phyloP scores from a whole-genome alignment of 2,888 invertebrate genomes.

The Acanthosoma haemorrhoidale region DNA sequence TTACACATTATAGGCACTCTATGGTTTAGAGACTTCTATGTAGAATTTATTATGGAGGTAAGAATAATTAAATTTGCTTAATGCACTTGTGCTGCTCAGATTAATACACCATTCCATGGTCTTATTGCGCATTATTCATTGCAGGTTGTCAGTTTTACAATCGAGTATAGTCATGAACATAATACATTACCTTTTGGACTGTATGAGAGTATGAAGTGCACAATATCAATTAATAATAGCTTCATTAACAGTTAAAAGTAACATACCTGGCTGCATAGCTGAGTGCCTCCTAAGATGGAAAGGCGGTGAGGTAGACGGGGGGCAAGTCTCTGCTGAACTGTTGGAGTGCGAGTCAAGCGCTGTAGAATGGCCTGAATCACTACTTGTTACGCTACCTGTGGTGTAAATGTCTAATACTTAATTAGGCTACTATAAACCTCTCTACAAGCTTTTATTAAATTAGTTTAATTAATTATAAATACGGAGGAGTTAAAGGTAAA shows the following conservation, averaged over 20 bases:
- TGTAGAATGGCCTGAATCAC: slow-evolving; percentile 84
- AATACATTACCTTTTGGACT: neutral
- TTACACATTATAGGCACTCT: too few relatives aligned
- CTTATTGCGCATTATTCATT: too few relatives aligned
- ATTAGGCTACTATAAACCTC: slow-evolving; percentile 3
- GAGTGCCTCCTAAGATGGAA: slow-evolving; percentile 53
- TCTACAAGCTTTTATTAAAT: neutral
- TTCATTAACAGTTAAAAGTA: neutral
- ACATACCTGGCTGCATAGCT: slow-evolving; percentile 50
- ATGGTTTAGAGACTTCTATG: too few relatives aligned
- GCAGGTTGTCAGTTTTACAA: too few relatives aligned
- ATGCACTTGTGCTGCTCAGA: too few relatives aligned
- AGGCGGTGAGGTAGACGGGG: slow-evolving; percentile 46
- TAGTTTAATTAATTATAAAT: neutral
- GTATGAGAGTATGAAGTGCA: neutral
- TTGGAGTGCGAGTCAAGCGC: slow-evolving; percentile 61
- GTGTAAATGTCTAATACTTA: slow-evolving; percentile 39
- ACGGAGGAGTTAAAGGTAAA: neutral
- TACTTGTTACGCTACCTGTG: slow-evolving; percentile 83
- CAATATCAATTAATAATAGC: neutral
- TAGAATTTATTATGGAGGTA: too few relatives aligned
- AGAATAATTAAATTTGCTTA: too few relatives aligned
- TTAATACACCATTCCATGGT: too few relatives aligned
- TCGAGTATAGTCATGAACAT: too few relatives aligned
- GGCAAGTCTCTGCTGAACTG: slow-evolving; percentile 49